Percentiles rank a stretch among this genome's conserved stretches.
Conservation (phyloP, 2,113 vertebrate species). For the Hippocampus zosterae region DNA sequence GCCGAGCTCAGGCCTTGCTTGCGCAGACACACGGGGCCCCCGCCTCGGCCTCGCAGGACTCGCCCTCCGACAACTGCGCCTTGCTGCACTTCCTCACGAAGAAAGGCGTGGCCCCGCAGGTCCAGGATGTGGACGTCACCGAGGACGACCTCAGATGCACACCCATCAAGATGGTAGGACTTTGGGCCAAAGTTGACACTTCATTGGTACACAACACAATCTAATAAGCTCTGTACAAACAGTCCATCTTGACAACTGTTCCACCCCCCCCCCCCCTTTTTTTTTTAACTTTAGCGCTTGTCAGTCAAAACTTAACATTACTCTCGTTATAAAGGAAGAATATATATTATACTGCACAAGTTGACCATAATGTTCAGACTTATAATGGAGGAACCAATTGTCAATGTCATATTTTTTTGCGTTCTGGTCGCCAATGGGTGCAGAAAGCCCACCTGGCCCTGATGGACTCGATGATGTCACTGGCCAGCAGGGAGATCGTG, state of each 20-base stretch:
- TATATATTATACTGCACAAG: neutral
- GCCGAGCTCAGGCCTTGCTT: constrained; percentile 71
- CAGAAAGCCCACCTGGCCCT: constrained; percentile 81
- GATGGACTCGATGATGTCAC: constrained; percentile 83
- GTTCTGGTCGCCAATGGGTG: constrained; percentile 29
- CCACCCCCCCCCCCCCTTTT: no score
- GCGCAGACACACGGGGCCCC: constrained; percentile 48
- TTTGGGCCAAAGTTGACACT: neutral
- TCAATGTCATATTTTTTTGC: neutral
- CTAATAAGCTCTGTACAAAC: neutral
- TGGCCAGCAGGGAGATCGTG: constrained; percentile 76
- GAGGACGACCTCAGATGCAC: constrained; percentile 76
- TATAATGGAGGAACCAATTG: neutral
- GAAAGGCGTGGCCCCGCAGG: constrained; percentile 66
- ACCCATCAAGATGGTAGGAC: constrained; percentile 81
- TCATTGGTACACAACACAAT: neutral
- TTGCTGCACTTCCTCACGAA: constrained; percentile 77
- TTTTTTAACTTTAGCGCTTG: no score
- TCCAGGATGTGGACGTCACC: constrained; percentile 70
- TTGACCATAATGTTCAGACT: neutral
- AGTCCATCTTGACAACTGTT: no score
- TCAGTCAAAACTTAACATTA: neutral
- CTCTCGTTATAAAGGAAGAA: neutral
- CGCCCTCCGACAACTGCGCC: constrained; percentile 58
- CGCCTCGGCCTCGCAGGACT: constrained; percentile 34